Conservation (phyloP, 1,140 invertebrate genomes). For the Chelonus insularis region DNA sequence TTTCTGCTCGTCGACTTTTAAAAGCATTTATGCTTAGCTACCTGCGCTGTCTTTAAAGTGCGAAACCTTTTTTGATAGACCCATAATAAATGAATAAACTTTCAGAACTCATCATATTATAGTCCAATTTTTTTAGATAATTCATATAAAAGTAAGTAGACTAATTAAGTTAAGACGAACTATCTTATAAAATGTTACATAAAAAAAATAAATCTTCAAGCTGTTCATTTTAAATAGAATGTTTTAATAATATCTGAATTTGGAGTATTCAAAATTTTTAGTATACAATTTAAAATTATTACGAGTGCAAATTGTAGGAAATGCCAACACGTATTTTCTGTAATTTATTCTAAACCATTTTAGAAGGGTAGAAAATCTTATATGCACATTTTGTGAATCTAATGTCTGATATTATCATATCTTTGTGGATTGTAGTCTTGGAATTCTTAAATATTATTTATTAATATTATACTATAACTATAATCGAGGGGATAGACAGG, state of each 20-base stretch:
- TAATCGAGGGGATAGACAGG: background rate
- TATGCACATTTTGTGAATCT: background rate
- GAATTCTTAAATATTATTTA: background rate
- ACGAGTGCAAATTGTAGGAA: background rate
- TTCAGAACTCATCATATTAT: background rate
- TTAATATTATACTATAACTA: constrained; percentile 8
- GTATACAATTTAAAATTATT: background rate
- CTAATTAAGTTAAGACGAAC: too few species aligned
- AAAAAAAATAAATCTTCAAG: too few species aligned
- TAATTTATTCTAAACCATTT: background rate
- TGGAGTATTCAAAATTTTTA: background rate
- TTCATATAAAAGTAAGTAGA: too few species aligned
- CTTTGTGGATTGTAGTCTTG: background rate
- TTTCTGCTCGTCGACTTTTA: constrained; percentile 12
- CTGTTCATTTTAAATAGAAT: background rate
- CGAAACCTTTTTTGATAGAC: background rate
- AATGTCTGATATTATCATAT: constrained; percentile 14
- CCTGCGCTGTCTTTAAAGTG: background rate
- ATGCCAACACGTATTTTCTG: background rate
- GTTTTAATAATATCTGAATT: background rate
- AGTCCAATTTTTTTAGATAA: background rate
- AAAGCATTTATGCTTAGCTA: background rate
- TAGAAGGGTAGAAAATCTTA: background rate
- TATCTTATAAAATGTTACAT: too few species aligned
- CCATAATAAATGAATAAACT: background rate